Conservation (phyloP, 2,888 invertebrate genomes). For the Mimachlamys varia region DNA sequence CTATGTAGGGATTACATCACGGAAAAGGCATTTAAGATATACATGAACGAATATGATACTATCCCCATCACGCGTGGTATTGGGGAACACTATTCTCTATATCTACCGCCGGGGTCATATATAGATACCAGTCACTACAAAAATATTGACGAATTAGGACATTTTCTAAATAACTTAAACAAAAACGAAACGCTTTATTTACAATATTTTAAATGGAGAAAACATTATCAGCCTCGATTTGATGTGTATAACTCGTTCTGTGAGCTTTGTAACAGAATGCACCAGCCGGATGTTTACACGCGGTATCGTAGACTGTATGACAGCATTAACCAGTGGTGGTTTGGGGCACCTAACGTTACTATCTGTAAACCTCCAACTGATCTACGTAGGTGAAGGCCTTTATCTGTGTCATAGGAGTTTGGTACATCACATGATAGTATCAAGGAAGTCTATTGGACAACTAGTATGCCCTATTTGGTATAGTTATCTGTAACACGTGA, state of each 20-base stretch:
- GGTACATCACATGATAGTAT: too few relatives aligned
- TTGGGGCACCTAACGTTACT: neutral
- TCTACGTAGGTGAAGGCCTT: neutral
- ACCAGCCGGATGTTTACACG: neutral
- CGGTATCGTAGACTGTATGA: neutral
- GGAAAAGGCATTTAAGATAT: neutral
- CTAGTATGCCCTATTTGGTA: too few relatives aligned
- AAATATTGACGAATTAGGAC: neutral
- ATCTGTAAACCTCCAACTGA: neutral
- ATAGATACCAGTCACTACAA: neutral
- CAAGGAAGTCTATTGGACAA: too few relatives aligned
- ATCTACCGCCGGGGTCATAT: neutral
- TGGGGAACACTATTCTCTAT: neutral
- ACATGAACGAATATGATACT: neutral
- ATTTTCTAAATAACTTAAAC: neutral
- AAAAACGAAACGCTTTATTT: neutral
- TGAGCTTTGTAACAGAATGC: neutral
- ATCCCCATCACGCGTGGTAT: neutral
- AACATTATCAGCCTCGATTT: neutral
- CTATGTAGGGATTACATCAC: neutral
- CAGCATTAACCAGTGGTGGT: neutral
- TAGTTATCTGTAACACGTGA: too few relatives aligned
- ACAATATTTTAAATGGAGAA: neutral
- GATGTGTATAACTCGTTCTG: neutral
- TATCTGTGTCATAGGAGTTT: too few relatives aligned